These are phyloP conservation scores for Luperina testacea DNA, from an alignment of 2,888 invertebrate species.

Conservation along the genomic window DNA sequence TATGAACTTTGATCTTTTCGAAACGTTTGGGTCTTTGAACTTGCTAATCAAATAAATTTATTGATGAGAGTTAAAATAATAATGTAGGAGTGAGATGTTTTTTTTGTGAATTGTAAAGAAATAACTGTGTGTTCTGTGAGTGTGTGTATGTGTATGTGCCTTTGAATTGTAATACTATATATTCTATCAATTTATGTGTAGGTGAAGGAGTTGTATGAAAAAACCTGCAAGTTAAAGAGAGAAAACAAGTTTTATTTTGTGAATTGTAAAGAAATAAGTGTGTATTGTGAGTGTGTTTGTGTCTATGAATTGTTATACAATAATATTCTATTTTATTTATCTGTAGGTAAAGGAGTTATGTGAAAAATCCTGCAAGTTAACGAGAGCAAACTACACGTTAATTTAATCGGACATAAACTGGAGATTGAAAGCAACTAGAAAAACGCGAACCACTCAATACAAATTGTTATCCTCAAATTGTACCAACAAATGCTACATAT, in stretches of 20 bases:
- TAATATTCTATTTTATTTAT: not conserved
- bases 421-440: constrained; percentile 38
- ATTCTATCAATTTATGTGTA: not conserved
- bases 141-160: not conserved
- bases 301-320: not conserved
- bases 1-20: constrained; percentile 34
- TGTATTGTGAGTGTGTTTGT: not conserved
- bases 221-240: too few species aligned
- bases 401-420: not conserved
- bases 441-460: constrained; percentile 66
- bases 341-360: not conserved
- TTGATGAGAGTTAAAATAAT: constrained; percentile 37
- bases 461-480: constrained; percentile 74
- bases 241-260: not conserved
- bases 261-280: not conserved
- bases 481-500: constrained; percentile 77
- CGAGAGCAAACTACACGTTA: not conserved
- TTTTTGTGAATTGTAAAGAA: not conserved
- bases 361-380: too few species aligned
- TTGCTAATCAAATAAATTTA: constrained; percentile 40
- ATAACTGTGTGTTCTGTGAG: not conserved
- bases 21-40: constrained; percentile 9
- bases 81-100: not conserved
- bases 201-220: too few species aligned
- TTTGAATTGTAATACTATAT: not conserved